Evolutionary conservation across 1,140 invertebrate species (phyloP).

Genomic region (Bemisia tabaci): DNA sequence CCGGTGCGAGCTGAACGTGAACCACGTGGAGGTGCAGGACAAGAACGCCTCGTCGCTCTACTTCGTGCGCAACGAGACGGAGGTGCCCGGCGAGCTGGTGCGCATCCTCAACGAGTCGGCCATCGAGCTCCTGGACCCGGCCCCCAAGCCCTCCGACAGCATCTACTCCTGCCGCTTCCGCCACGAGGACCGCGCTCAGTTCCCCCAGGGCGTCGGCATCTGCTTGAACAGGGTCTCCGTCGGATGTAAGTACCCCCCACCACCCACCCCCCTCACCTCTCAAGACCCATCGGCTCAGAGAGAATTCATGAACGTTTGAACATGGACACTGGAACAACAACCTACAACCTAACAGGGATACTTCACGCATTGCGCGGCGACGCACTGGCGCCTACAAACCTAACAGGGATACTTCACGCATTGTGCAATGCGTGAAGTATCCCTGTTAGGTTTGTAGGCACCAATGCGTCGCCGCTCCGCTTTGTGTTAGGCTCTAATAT

Average conservation of each 20-base stretch:
- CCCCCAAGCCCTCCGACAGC: background rate
- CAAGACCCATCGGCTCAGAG: background rate
- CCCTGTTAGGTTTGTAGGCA: too few relatives aligned
- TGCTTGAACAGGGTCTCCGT: slow-evolving; percentile 38
- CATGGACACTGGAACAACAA: too few relatives aligned
- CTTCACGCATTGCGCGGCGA: too few relatives aligned
- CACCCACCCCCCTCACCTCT: background rate
- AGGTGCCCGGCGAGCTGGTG: slow-evolving; percentile 28
- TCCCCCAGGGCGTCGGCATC: slow-evolving; percentile 26
- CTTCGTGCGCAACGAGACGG: slow-evolving; percentile 37
- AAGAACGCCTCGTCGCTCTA: slow-evolving; percentile 33
- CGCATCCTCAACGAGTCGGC: background rate
- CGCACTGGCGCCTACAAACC: too few relatives aligned
- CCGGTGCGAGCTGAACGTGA: slow-evolving; percentile 35
- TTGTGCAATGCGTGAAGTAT: too few relatives aligned
- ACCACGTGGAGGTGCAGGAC: slow-evolving; percentile 24
- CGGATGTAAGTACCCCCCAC: slow-evolving; percentile 39
- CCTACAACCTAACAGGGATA: too few relatives aligned
- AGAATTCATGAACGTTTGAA: too few relatives aligned
- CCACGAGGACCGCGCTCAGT: background rate
- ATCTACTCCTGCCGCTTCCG: background rate
- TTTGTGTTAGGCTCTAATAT: too few relatives aligned
- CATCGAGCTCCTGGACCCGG: slow-evolving; percentile 3
- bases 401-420: too few relatives aligned
- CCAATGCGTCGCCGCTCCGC: too few relatives aligned